Conservation (phyloP, 2,797 vertebrate genomes). For the Clarias laeviceps region DNA sequence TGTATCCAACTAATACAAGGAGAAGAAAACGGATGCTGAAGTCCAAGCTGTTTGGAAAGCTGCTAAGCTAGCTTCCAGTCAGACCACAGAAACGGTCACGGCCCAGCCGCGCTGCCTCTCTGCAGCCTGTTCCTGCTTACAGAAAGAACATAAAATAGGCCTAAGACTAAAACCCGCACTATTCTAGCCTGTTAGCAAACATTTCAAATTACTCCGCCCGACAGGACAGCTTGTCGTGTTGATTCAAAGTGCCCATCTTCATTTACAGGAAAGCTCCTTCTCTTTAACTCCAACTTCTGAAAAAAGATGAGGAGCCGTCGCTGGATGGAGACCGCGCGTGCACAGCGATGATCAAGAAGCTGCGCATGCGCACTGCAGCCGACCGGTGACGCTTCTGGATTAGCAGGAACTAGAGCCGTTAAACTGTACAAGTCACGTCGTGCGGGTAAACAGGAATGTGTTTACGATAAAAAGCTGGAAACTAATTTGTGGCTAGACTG, state of each 20-base stretch:
- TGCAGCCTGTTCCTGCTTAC: constrained; percentile 2
- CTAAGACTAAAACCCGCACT: background rate
- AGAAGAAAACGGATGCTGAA: constrained; percentile 43
- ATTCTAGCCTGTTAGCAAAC: background rate
- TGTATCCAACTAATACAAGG: background rate
- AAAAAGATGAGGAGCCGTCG: constrained; percentile 18
- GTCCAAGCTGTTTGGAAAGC: constrained; percentile 32
- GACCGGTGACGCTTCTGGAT: background rate
- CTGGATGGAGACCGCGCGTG: constrained; percentile 24
- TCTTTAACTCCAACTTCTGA: constrained; percentile 13
- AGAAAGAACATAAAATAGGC: constrained; percentile 13
- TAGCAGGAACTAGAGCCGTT: background rate
- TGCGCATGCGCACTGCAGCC: constrained; percentile 33
- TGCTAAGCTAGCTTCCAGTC: constrained; percentile 28
- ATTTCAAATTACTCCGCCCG: background rate
- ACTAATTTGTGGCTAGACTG: too few species aligned
- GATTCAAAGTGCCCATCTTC: background rate
- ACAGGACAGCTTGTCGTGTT: background rate
- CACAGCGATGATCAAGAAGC: background rate
- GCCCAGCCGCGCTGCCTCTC: constrained; percentile 27
- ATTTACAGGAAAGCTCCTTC: background rate
- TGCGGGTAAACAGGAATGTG: too few species aligned
- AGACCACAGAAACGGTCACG: constrained; percentile 24
- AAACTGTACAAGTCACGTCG: background rate
- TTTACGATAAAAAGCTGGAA: too few species aligned